phyloP scores from a whole-genome alignment of 2,113 vertebrate genomes.

The Chitala chitala region DNA sequence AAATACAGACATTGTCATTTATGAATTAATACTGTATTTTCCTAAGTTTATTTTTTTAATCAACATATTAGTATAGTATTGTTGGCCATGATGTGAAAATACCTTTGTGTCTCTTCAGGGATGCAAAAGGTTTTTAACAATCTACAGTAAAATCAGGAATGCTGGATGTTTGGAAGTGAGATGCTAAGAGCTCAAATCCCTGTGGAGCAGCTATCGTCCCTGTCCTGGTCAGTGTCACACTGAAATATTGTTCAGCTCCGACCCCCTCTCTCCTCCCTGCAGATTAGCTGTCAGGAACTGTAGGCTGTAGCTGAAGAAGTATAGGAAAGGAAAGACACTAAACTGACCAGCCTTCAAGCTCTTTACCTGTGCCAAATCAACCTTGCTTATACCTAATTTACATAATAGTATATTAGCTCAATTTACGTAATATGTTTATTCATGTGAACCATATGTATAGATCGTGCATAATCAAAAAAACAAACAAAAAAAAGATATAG shows the following conservation, averaged over 20 bases:
- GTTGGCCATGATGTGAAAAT: too few relatives aligned
- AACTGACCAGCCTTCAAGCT: neutral
- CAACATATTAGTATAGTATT: too few relatives aligned
- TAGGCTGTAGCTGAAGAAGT: neutral
- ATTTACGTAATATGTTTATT: neutral
- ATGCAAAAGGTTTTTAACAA: too few relatives aligned
- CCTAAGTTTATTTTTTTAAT: too few relatives aligned
- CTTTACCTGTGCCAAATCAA: neutral
- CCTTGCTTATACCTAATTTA: neutral
- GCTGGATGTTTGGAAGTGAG: neutral
- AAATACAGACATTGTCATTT: too few relatives aligned
- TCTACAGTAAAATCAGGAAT: neutral
- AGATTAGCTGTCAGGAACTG: conserved; percentile 21
- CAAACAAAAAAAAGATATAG: neutral
- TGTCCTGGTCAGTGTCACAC: neutral
- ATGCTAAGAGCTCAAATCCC: neutral
- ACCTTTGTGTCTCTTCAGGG: too few relatives aligned
- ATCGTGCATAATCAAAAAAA: neutral
- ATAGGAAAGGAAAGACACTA: neutral
- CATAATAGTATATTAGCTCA: neutral
- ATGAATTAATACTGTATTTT: too few relatives aligned
- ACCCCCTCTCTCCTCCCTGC: neutral
- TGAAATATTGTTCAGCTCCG: neutral
- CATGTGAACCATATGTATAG: too few relatives aligned
- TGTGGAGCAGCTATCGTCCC: too few relatives aligned